phyloP scores from a whole-genome alignment of 2,113 vertebrate genomes.

The Chaetura pelagica region DNA sequence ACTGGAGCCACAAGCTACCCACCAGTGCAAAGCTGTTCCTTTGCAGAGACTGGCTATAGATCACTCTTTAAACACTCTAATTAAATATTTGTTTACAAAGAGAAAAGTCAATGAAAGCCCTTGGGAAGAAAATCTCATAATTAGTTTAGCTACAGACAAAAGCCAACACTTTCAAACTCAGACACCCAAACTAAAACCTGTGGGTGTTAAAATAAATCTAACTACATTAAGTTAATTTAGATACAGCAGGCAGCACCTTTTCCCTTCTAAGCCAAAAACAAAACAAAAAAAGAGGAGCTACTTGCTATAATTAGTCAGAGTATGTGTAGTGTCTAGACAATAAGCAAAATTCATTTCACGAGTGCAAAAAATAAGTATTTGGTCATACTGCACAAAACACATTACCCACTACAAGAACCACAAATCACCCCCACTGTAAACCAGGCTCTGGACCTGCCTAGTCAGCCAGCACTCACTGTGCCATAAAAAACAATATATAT shows the following conservation, averaged over 20 bases:
- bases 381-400: neutral
- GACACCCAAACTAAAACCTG: neutral
- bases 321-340: neutral
- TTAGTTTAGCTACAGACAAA: neutral
- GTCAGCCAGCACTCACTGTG: neutral
- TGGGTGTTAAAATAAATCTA: neutral
- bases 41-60: neutral
- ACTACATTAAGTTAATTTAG: neutral
- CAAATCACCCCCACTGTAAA: neutral
- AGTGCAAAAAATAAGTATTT: constrained; percentile 38
- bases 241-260: neutral
- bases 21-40: constrained; percentile 21
- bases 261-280: neutral
- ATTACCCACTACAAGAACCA: neutral
- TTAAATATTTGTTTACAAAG: neutral
- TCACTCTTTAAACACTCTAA: neutral
- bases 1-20: neutral
- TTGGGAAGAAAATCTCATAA: neutral
- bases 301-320: constrained; percentile 15
- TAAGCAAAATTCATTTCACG: neutral
- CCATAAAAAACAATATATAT: neutral
- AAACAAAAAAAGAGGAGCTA: neutral
- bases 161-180: neutral
- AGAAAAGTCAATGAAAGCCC: constrained; percentile 3
- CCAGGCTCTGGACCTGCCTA: neutral